phyloP scores from a whole-genome alignment of 2,888 invertebrate species.

The Melanostoma mellinum region DNA sequence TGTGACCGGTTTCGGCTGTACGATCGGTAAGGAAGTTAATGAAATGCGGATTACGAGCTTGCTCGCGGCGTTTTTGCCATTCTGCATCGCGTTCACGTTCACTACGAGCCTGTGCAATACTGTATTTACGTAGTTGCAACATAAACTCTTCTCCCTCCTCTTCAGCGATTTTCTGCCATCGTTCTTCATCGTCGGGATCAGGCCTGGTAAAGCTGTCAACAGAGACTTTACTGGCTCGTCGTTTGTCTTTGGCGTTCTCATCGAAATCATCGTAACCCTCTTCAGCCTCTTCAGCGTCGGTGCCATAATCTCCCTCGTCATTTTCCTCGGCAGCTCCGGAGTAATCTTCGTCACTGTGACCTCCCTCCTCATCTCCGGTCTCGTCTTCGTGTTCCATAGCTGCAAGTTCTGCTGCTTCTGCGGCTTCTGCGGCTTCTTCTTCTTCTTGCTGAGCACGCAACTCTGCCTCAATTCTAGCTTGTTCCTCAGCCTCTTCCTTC shows the following conservation, averaged over 20 bases:
- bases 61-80: constrained; percentile 81
- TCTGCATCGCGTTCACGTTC: constrained; percentile 81
- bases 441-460: constrained; percentile 78
- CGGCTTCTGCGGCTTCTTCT: constrained; percentile 77
- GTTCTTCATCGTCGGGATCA: constrained; percentile 79
- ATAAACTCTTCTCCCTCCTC: constrained; percentile 80
- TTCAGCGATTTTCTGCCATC: constrained; percentile 80
- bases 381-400: constrained; percentile 75
- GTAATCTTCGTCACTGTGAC: constrained; percentile 74
- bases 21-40: constrained; percentile 87
- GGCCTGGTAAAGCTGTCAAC: constrained; percentile 80
- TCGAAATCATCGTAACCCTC: constrained; percentile 76
- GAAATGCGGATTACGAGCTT: constrained; percentile 79
- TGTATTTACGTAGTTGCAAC: constrained; percentile 80
- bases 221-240: constrained; percentile 79
- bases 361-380: constrained; percentile 75
- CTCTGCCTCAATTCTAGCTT: constrained; percentile 78
- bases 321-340: constrained; percentile 72
- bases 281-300: constrained; percentile 73
- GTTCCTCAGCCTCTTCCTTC: constrained; percentile 79
- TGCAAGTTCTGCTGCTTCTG: constrained; percentile 76
- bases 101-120: constrained; percentile 77
- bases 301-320: constrained; percentile 75
- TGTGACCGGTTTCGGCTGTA: constrained; percentile 88
- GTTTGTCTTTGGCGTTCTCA: constrained; percentile 74